Base-by-base conservation (phyloP, 2,888 invertebrate genomes). In the Anthrax anthrax region DNA sequence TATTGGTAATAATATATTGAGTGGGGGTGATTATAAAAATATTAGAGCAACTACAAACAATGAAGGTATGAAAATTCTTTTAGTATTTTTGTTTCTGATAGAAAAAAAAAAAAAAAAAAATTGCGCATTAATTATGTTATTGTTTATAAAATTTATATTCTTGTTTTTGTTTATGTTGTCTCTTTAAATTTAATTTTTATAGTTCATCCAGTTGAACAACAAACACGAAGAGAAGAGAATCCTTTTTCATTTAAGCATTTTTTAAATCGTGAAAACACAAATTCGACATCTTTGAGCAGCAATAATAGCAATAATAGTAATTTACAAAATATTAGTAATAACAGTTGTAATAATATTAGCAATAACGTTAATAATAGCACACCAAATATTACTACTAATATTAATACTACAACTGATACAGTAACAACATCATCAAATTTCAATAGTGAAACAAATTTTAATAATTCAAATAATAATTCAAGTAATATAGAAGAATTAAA, bases 211-310 rank as follows among this genome's bases (percentile, higher is more conserved):
- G 38, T n/a, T 12, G 51, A 51, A 23, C 42, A 52, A 13, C 52
- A 49, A 39, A 51, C 48, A 17, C 51, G 52, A 29, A 51, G 54
- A 2, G 84, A 84, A 59, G 84, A 84, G 55, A 84, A 84, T 66
- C 80, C 84, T 4, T 85, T 88, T 66, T 88, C 88, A 46, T 86
- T 89, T 58, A 84, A 87, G 62, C 87, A 87, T 63, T 89, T 89
- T 63, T 66, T 88, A 55, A 81, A 80, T 60, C 76, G 80, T 56
- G 80, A 81, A 57, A 40, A 37, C n/a, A 41, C 38, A 19, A 47
- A 29, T 29, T 46, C 50, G n/a, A 16, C 45, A 10, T 37, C 48
- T 2, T 29, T 45, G 47, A 37, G 39, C 37, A 48, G 44, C 17
- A 45, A 43, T 38, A 45, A 44, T 43, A 44, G 23, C 36, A 47